Evolutionary conservation across 2,113 vertebrate species (phyloP).

Genomic region (Corythornis madagascariensis): DNA sequence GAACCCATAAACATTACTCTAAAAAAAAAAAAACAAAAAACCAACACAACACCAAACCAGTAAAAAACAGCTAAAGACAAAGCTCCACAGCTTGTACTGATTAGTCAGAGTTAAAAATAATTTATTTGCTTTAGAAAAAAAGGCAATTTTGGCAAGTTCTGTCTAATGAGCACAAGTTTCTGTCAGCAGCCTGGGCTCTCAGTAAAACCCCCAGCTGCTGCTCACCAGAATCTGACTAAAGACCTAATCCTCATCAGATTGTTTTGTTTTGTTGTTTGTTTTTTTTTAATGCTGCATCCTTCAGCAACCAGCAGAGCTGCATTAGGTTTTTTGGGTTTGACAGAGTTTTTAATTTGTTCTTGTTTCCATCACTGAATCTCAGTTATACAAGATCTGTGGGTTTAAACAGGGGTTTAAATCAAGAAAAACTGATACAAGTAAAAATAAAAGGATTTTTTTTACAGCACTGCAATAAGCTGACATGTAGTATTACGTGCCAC

Average conservation of each 20-base stretch:
- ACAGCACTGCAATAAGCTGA: background rate
- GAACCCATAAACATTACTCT: background rate
- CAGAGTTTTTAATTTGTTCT: background rate
- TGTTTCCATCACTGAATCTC: background rate
- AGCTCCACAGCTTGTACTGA: background rate
- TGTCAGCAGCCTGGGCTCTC: background rate
- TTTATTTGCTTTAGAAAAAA: background rate
- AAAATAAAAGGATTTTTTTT: background rate
- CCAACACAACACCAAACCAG: too few species aligned
- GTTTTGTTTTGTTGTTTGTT: too few species aligned
- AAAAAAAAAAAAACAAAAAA: background rate
- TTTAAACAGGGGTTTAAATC: background rate
- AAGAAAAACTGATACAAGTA: background rate
- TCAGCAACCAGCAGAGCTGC: background rate
- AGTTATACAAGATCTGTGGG: background rate
- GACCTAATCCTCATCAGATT: background rate
- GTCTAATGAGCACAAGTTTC: background rate
- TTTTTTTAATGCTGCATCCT: background rate
- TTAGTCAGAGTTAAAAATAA: background rate
- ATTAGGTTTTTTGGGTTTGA: background rate
- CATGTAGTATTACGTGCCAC: background rate
- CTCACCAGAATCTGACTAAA: background rate
- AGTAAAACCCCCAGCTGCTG: background rate
- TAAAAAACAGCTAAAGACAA: background rate
- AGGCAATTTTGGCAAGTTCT: background rate